These are phyloP conservation scores for Orchestes rusci DNA, from an alignment of 2,888 invertebrate genomes.

Conservation along the genomic window DNA sequence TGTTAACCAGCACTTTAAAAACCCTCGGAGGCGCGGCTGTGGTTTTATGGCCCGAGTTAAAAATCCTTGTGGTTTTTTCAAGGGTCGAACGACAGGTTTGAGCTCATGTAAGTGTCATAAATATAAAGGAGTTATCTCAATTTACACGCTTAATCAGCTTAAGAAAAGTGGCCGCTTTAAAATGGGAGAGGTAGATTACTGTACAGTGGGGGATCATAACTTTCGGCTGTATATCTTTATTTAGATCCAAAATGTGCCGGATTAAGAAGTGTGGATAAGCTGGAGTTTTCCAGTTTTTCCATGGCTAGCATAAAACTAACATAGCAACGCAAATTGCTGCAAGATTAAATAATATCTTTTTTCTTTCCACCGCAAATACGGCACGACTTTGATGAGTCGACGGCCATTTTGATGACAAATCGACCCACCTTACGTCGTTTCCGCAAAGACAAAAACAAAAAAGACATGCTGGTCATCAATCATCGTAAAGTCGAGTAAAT, in stretches of 20 bases:
- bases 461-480: constrained; percentile 22
- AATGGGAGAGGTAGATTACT: constrained; percentile 44
- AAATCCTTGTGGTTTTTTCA: constrained; percentile 24
- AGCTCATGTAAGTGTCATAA: constrained; percentile 46
- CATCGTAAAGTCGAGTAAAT: constrained; percentile 30
- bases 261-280: too few species aligned
- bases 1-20: constrained; percentile 27
- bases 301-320: too few species aligned
- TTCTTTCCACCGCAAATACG: constrained; percentile 17
- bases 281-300: too few species aligned
- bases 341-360: constrained; percentile 8
- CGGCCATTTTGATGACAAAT: constrained; percentile 23
- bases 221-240: constrained; percentile 38
- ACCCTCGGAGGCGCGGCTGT: constrained; percentile 15
- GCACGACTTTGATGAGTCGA: constrained; percentile 21
- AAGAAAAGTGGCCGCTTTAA: constrained; percentile 46
- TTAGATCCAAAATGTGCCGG: constrained; percentile 29
- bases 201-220: constrained; percentile 39
- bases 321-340: too few species aligned
- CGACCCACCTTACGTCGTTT: constrained; percentile 23
- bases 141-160: constrained; percentile 48
- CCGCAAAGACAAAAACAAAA: constrained; percentile 20
- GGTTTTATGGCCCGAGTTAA: constrained; percentile 23
- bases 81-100: constrained; percentile 23
- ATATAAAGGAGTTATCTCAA: constrained; percentile 46